Evolutionary conservation across 2,113 vertebrate genomes (phyloP), one percentile per base, ranked within the genome.

Genomic region (Tetrax tetrax): DNA sequence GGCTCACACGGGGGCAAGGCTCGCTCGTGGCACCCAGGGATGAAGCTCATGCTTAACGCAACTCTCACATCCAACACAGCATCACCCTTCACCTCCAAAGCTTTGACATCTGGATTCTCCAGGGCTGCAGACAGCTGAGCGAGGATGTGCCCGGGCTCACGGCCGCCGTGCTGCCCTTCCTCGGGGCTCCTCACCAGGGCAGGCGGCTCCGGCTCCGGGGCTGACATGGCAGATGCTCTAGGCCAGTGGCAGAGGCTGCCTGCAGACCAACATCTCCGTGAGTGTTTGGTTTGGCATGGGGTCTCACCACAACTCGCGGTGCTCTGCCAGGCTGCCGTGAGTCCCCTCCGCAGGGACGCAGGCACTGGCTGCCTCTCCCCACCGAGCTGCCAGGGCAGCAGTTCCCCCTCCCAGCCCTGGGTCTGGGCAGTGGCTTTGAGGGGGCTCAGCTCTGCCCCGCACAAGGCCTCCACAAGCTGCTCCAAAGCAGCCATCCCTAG

Each of bases 41-140:
- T 6, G 3, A 54, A 65, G 18, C 35, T 14, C 13, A 9, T 10
- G 41, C 18, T 23, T 56, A 11, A 27, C 1, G 0, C 12, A 27
- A 10, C 4, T 38, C 53, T 20, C 20, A 2, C 4, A 1, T 28
- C 60, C n/a, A 27, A 23, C 0, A 0, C 7, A 1, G 21, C 21
- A 7, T 56, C 9, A 3, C 35, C 28, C 59, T 41, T 88, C 57
- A 96, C 96, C 96, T 96, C 59, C 83, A 96, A 43, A 48, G 81
- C 92, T 61, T 53, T 93, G 83, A 95, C 4, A 8, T 57, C 33
- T 0, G 87, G 87, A 38, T 59, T 96, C 20, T 93, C 78, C 83
- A 96, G 84, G 38, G 87, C 89, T 71, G 91, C 89, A 31, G 84
- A 78, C 72, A 96, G 65, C 77, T 93, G 83, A 33, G 65, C 2